Base-by-base conservation (phyloP, 1,140 invertebrate species). In the Eriosoma lanigerum region DNA sequence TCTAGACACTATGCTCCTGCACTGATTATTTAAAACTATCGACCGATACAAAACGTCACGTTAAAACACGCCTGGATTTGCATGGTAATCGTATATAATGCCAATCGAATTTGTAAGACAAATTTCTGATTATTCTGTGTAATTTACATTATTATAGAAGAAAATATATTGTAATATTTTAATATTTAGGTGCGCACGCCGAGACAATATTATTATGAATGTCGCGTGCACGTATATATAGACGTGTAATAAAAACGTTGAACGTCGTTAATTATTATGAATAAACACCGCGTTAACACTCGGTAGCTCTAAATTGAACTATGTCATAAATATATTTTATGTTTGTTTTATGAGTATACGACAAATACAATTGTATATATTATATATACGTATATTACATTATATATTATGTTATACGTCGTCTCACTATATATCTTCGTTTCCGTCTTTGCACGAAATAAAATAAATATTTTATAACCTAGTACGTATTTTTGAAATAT, bases 321-420 rank as follows among this genome's bases (percentile, higher is more conserved):
- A 70, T 15, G 66, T 70, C 66, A 48, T 70, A 70, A 70, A 70
- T 70, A 70, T 70, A 70, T 70, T 70, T 70, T 48, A 70, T 70
- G 66, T 70, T 21, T 46, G 32, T 44, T 48, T 70, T 70, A 46
- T 70, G n/a, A 15, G 46, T 26, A 48, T 46, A 70, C 29, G 38
- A 70, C 66, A 32, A 48, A 70, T 70, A 70, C 21, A 4, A 48
- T 70, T 70, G 48, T 32, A 46, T 46, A 70, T 32, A 46, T 46
- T 24, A 19, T 29, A 68, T 68, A 68, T 24, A 68, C 38, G 64
- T 46, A 32, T 46, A 38, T 68, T 24, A 68, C 32, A 68, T 21
- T 24, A 17, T 13, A 21, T 44, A 8, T 46, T 17, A 15, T 15
- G 56, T 13, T 13, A 13, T 58, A 26, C 29, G 21, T 10, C 32